Conservation (phyloP, 2,113 vertebrate species). For the Potamarius usumacintae region DNA sequence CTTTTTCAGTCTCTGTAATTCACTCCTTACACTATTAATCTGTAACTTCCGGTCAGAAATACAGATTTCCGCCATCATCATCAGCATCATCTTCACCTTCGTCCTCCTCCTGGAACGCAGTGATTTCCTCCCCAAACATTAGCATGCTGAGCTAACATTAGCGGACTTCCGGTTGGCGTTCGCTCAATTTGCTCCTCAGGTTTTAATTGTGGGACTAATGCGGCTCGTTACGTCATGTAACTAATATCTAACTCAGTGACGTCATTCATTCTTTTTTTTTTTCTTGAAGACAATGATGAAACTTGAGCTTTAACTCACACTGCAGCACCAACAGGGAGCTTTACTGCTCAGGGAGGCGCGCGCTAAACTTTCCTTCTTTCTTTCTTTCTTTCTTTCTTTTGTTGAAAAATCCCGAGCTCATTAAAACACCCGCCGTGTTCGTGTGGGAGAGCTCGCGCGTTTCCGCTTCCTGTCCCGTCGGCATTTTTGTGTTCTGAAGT, state of each 20-base stretch:
- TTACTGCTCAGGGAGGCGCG: background rate
- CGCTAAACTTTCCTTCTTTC: background rate
- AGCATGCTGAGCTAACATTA: background rate
- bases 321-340: background rate
- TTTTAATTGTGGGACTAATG: background rate
- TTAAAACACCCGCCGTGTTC: background rate
- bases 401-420: background rate
- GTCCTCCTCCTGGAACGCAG: background rate
- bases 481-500: background rate
- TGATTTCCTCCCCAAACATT: background rate
- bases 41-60: background rate
- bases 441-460: constrained; percentile 5
- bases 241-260: background rate
- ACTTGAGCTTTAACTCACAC: background rate
- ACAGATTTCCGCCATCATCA: background rate
- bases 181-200: background rate
- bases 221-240: background rate
- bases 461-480: background rate
- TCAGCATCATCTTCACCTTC: background rate
- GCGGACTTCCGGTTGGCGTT: background rate
- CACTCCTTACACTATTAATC: background rate
- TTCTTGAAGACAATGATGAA: background rate
- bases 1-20: background rate
- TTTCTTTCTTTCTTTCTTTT: too few species aligned
- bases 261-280: background rate